Evolutionary conservation across 2,113 vertebrate genomes (phyloP), one percentile per base, ranked within the genome.

Genomic region (Trochalopteron elliotii): DNA sequence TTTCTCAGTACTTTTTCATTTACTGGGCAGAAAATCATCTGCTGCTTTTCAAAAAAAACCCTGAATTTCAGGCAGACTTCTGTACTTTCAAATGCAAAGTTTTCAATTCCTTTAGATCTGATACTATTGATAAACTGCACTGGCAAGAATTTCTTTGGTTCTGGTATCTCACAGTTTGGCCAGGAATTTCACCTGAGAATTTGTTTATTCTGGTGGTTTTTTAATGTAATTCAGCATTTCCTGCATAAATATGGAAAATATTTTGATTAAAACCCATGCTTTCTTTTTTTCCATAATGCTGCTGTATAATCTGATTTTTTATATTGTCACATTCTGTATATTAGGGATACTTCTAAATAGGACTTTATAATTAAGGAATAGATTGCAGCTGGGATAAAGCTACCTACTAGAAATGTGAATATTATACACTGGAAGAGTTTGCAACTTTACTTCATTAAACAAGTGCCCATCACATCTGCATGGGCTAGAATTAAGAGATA

Each of bases 31-130:
- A 76, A 68, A 81, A 6, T 5, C 2, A 3, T 60, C 60, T 57
- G 11, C 12, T 74, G 15, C 20, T 75, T 33, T 71, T 22, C 1
- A 25, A 35, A 47, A 47, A 28, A 0, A 1, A 4, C 7, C 3
- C 3, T 15, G 13, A 25, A 40, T 63, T 69, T 74, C 20, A 35
- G 50, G 7, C 22, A 47, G 22, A 27, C 2, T n/a, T 71, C 4
- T 59, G 15, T 57, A 27, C 40, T 55, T 59, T 50, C 31, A 53
- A 49, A 40, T 31, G 35, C 1, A 16, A 35, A 60, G 2, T 44
- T 78, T 89, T 42, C 22, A 78, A 2, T 68, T 56, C 35, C 13
- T 70, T 74, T 71, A 45, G 57, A 9, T 50, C 14, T 67, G 21
- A 33, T 11, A 3, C 4, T 65, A 3, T 59, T 55, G 20, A 13